Evolutionary conservation across 1,140 invertebrate genomes (phyloP), one percentile per base, ranked within the genome.

Genomic region (Zaprionus lachaisei): DNA sequence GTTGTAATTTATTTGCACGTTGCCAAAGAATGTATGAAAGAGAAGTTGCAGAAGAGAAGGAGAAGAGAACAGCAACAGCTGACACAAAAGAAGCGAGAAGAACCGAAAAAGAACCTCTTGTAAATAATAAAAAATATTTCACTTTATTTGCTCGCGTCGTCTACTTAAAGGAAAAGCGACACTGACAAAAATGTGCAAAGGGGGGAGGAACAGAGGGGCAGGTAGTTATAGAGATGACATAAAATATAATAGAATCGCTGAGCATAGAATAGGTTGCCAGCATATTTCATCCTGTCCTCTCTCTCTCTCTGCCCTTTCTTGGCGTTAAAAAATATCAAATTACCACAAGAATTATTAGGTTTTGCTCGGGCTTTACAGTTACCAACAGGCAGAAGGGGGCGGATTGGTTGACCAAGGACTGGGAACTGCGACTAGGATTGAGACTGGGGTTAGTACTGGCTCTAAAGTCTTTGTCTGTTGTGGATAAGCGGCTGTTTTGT

Each of bases 81-180:
- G 66, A 57, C 72, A 76, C 49, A 74, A 64, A 57, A 68, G 20
- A 15, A 38, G 24, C 3, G 15, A 65, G 15, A 3, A 57, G 34
- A 41, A 17, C 58, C 20, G 15, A 20, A n/a, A 49, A 44, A 62
- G 24, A 77, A 72, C 60, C 7, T 66, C 69, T 72, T 72, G 73
- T 77, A 79, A 77, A 72, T 79, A 71, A 77, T 77, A 77, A 79
- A 79, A 79, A 79, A 79, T 79, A 77, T 79, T 79, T 79, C 64
- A 77, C 68, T 79, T 79, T 79, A 79, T 77, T 77, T 72, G 68
- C 77, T 64, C 49, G 57, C 47, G 73, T 72, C 73, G 73, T 72
- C 73, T 67, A 67, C 77, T 71, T 70, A 56, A 76, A 69, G 72
- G 61, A 78, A 66, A 69, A 37, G 62, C 20, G 34, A 38, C 49